Conservation (phyloP, 2,888 invertebrate genomes). For the Polydrusus cervinus region DNA sequence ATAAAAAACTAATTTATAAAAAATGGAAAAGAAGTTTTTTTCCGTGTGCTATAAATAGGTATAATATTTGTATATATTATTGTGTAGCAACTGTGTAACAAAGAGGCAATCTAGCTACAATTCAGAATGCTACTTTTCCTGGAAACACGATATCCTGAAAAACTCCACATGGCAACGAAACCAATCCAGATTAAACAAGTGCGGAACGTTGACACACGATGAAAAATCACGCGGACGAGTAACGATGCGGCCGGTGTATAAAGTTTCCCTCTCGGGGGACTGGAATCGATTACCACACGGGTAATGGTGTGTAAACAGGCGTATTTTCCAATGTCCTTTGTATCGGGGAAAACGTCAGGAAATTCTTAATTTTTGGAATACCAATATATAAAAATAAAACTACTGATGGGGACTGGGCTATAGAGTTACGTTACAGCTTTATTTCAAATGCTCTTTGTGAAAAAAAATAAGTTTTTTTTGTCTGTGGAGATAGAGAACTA, state of each 20-base stretch:
- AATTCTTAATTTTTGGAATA: constrained; percentile 7
- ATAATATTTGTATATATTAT: too few relatives aligned
- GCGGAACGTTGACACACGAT: constrained; percentile 30
- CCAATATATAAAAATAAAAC: too few relatives aligned
- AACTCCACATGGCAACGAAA: constrained; percentile 18
- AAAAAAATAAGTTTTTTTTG: too few relatives aligned
- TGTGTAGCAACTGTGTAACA: too few relatives aligned
- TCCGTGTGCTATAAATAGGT: too few relatives aligned
- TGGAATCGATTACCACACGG: constrained; percentile 39
- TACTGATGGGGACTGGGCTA: too few relatives aligned
- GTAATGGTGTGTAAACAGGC: constrained; percentile 45
- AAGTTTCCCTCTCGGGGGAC: constrained; percentile 25
- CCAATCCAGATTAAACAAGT: constrained; percentile 30
- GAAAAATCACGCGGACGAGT: constrained; percentile 26
- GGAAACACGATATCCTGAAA: neutral
- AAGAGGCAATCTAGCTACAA: constrained; percentile 10
- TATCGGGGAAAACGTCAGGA: constrained; percentile 22
- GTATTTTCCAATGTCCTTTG: constrained; percentile 39
- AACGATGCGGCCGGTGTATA: constrained; percentile 20
- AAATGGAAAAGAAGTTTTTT: too few relatives aligned
- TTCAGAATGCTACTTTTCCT: neutral
- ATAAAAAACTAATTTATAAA: too few relatives aligned
- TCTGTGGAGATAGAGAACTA: too few relatives aligned
- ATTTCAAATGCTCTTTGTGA: too few relatives aligned
- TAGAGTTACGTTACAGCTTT: too few relatives aligned